These are phyloP conservation scores for Tricholaema leucomelas DNA, from an alignment of 2,113 vertebrate genomes.

Conservation along the genomic window DNA sequence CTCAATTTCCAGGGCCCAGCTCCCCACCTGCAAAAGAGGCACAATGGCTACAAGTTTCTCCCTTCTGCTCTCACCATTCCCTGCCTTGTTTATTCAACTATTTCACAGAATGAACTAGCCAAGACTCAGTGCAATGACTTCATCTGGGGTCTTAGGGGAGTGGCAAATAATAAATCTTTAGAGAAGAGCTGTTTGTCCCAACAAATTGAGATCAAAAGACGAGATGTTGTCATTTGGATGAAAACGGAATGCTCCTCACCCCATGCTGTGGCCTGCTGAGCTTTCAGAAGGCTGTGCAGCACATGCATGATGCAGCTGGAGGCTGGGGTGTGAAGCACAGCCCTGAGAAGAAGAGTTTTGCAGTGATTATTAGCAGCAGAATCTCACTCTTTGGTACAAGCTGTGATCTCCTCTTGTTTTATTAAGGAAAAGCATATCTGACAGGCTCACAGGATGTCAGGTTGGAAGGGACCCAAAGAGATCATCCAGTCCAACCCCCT, in stretches of 20 bases:
- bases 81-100: not conserved
- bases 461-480: too few relatives aligned
- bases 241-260: not conserved
- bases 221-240: not conserved
- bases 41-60: not conserved
- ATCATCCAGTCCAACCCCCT: too few relatives aligned
- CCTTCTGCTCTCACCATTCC: not conserved
- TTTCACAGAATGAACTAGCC: not conserved
- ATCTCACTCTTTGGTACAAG: constrained; percentile 12
- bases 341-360: not conserved
- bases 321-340: not conserved
- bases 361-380: not conserved
- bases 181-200: not conserved
- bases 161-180: not conserved
- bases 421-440: constrained; percentile 13
- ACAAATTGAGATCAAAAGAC: not conserved
- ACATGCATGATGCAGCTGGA: not conserved
- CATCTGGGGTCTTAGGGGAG: not conserved
- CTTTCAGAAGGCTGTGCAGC: not conserved
- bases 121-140: not conserved
- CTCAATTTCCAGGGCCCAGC: not conserved
- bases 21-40: not conserved
- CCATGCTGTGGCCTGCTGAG: not conserved
- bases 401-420: constrained; percentile 18
- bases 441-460: not conserved